Percentiles rank a stretch among this genome's conserved stretches.
Conservation (phyloP, 1,140 invertebrate species). For the Sycophaga agraensis region DNA sequence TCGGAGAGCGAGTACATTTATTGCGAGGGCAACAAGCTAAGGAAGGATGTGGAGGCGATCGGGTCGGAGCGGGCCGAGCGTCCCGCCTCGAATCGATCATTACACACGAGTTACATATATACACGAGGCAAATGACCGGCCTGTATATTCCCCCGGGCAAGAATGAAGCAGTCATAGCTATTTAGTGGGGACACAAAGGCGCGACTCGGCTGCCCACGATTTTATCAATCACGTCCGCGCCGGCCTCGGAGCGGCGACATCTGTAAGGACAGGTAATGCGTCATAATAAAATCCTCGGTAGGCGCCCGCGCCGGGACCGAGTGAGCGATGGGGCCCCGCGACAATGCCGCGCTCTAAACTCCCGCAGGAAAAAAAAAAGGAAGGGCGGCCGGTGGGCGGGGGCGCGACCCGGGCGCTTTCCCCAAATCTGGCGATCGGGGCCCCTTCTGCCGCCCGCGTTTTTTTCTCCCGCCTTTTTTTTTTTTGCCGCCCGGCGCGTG, state of each 20-base stretch:
- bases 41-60: neutral
- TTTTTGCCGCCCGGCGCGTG: conserved; percentile 24
- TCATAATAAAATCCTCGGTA: conserved; percentile 56
- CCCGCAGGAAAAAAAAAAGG: conserved; percentile 16
- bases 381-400: conserved; percentile 29
- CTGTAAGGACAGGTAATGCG: conserved; percentile 50
- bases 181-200: neutral
- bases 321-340: too few species aligned
- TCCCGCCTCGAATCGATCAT: too few species aligned
- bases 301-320: neutral
- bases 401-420: conserved; percentile 53
- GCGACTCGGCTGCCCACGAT: conserved; percentile 8
- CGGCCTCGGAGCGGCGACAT: conserved; percentile 33
- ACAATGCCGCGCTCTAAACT: too few species aligned
- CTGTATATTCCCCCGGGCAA: neutral
- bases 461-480: conserved; percentile 31
- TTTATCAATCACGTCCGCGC: conserved; percentile 10
- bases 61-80: too few species aligned
- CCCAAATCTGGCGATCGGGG: conserved; percentile 41
- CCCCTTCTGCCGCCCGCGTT: neutral
- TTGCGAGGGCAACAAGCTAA: neutral
- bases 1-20: neutral
- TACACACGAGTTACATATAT: too few species aligned
- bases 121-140: too few species aligned
- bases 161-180: neutral